Percentiles rank a stretch among this genome's conserved stretches.
Evolutionary conservation across 2,113 vertebrate species (phyloP).

Genomic region (Syngnathus scovelli): DNA sequence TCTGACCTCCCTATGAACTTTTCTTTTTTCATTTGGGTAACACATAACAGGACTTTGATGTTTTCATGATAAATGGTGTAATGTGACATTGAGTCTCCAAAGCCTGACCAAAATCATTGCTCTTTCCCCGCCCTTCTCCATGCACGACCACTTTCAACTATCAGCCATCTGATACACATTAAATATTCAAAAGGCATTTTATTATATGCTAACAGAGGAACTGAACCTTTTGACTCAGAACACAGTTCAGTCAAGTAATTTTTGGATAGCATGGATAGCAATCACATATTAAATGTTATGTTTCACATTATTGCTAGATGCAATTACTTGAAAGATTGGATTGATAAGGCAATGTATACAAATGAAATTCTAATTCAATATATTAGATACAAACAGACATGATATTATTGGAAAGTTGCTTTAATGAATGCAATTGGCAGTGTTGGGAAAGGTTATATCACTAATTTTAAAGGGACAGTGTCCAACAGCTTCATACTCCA

Average conservation of each 20-base stretch:
- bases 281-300: too few species aligned
- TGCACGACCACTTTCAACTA: not conserved
- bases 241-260: not conserved
- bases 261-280: too few species aligned
- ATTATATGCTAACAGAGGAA: not conserved
- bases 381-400: too few species aligned
- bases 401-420: too few species aligned
- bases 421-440: too few species aligned
- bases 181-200: not conserved
- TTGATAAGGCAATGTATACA: too few species aligned
- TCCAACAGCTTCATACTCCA: too few species aligned
- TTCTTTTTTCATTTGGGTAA: not conserved
- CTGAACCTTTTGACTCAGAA: not conserved
- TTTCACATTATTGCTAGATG: too few species aligned
- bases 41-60: not conserved
- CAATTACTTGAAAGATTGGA: too few species aligned
- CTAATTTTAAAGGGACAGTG: too few species aligned
- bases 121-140: not conserved
- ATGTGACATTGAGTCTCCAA: not conserved
- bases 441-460: too few species aligned
- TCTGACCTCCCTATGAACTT: not conserved
- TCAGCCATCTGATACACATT: not conserved
- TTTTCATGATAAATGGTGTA: not conserved
- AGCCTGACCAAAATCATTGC: not conserved
- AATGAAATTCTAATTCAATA: too few species aligned